Evolutionary conservation across 2,113 vertebrate genomes (phyloP), one percentile per base, ranked within the genome.

Genomic region (Callipepla californica): DNA sequence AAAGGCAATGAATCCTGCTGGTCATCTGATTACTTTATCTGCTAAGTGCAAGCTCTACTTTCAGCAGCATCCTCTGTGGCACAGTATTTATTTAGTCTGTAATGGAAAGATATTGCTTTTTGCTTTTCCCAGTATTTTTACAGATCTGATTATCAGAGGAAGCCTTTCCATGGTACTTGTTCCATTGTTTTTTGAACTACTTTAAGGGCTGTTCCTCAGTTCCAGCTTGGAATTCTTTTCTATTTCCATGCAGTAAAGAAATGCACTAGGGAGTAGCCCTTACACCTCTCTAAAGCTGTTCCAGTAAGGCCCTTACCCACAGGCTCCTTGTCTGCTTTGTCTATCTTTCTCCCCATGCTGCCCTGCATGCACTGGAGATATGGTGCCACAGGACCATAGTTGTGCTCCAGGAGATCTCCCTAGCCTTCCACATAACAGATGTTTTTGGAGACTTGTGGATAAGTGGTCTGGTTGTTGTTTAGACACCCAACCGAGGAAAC

Each of bases 381-480:
- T 6, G 7, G 25, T 80, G 44, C 68, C 70, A 25, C n/a, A 59
- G 32, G 47, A 59, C 22, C 30, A 26, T 18, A n/a, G 13, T 45
- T 69, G 22, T 79, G 38, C 40, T 51, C 10, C 0, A 0, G 65
- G 28, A 58, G 9, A 11, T 16, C 17, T 79, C 36, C 32, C 18
- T 84, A 1, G 1, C 19, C 59, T 73, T n/a, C 45, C 22, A 6
- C 0, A 0, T 8, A 58, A 21, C 32, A 63, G 28, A 53, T 10
- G 11, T 44, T 87, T 38, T 75, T 78, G 34, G 19, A 76, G 18
- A 62, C n/a, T 53, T 1, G 3, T 21, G 11, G 7, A 7, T 23
- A 59, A n/a, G 13, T 12, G 3, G 26, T 85, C 26, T 22, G 36
- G 3, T 18, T 75, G 38, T 20, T 73, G 34, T 79, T 89, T n/a